Evolutionary conservation across 2,797 vertebrate species (phyloP).

Genomic region (Danio albolineatus): DNA sequence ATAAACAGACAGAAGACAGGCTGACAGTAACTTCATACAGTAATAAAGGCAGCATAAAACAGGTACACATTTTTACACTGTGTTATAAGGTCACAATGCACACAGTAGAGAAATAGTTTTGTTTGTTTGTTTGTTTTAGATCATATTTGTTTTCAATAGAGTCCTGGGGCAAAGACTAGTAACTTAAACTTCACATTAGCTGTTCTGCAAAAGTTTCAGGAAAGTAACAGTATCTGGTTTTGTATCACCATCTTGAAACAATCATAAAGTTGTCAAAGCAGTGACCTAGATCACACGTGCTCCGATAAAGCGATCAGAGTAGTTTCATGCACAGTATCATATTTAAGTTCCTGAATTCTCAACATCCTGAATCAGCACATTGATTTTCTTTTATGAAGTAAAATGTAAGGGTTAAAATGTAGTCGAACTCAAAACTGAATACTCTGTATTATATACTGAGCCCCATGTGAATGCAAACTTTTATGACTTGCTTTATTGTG

Average conservation of each 20-base stretch:
- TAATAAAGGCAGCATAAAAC: conserved; percentile 29
- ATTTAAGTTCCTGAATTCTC: not conserved
- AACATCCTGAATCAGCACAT: not conserved
- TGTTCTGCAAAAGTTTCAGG: not conserved
- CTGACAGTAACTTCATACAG: conserved; percentile 29
- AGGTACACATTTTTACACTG: not conserved
- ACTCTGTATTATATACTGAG: not conserved
- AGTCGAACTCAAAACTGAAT: not conserved
- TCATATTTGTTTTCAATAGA: conserved; percentile 54
- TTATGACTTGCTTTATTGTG: not conserved
- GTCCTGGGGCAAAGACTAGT: not conserved
- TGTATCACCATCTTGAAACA: not conserved
- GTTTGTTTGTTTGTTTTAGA: too few species aligned
- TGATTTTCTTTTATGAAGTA: not conserved
- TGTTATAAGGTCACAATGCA: conserved; percentile 9
- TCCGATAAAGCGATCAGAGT: not conserved
- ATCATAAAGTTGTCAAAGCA: not conserved
- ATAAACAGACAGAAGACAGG: conserved; percentile 21
- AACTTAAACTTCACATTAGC: not conserved
- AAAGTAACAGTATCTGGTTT: not conserved
- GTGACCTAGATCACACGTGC: not conserved
- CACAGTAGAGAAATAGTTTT: conserved; percentile 4
- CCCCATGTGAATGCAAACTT: not conserved
- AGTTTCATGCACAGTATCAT: not conserved
- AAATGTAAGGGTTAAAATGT: not conserved